Base-by-base conservation (phyloP, 2,113 vertebrate species). In the Ceuthmochares aereus region DNA sequence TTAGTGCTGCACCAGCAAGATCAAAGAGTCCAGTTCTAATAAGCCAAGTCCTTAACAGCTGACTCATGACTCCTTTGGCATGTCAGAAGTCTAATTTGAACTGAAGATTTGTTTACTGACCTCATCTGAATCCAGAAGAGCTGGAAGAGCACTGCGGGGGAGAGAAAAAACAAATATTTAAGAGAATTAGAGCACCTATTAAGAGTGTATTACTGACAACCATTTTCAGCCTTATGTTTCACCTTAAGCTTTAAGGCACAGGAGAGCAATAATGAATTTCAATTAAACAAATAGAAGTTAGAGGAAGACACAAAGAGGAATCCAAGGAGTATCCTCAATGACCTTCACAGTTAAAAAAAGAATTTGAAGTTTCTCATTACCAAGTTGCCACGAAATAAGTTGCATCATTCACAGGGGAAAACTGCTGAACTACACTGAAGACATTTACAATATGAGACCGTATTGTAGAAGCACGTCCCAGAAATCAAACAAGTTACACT, bases 61-160 rank as follows among this genome's bases (percentile, higher is more conserved):
- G 66, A 84, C 74, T 96, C 56, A 19, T 81, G 86, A 95, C 77
- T 95, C 73, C 60, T 68, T 58, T 84, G 75, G 72, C 63, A 95
- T 93, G 40, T 94, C 81, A 96, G 15, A 90, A 91, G 51, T 94
- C 30, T 92, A 90, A 75, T 79, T 60, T 77, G 77, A 84, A 78
- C 66, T 66, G 64, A 87, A 72, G 26, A 93, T 78, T 92, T 94
- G 64, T 89, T 95, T 96, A 98, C 98, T 98, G 90, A 98, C 98
- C 98, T 98, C 98, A 91, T 98, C 98, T 92, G 98, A 98, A 98
- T 98, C 98, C 90, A 98, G 88, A 96, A 98, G 98, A 84, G 98
- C 98, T 82, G 98, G 98, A 95, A 98, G 98, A 95, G 98, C 98
- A 69, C 98, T 98, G 94, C 34, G 83, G 62, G 36, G 14, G 29